These are phyloP conservation scores for Scolopax mira DNA, from an alignment of 2,113 vertebrate genomes.

Conservation along the genomic window DNA sequence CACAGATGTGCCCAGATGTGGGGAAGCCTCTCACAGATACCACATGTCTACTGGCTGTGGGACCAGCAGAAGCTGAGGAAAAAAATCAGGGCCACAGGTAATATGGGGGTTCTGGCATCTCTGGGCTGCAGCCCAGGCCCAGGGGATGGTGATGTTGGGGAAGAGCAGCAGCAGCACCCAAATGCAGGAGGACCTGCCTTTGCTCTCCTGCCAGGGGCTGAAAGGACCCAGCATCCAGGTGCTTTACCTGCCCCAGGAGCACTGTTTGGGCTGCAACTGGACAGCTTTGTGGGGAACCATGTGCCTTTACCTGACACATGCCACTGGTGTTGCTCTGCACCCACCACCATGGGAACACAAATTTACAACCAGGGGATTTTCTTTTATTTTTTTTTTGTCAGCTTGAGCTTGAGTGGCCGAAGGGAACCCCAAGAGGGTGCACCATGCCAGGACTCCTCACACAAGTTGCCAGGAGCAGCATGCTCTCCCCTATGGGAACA, in stretches of 20 bases:
- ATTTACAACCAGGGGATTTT: background rate
- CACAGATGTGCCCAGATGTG: background rate
- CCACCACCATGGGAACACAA: accelerated
- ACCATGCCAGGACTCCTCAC: background rate
- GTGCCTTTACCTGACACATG: background rate
- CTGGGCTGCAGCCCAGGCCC: background rate
- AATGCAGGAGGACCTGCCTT: background rate
- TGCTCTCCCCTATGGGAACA: background rate
- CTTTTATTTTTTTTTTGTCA: background rate
- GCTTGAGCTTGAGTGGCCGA: background rate
- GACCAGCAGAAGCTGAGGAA: background rate
- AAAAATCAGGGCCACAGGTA: background rate
- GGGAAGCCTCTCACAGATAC: background rate
- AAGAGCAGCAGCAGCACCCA: background rate
- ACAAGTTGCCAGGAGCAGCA: background rate
- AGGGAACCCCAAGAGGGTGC: background rate
- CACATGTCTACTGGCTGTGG: accelerated
- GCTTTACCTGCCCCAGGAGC: background rate
- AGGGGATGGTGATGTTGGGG: background rate
- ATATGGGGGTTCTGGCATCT: background rate
- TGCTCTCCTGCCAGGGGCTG: accelerated
- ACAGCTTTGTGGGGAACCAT: too few species aligned
- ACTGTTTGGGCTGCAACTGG: background rate
- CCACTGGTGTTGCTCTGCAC: background rate
- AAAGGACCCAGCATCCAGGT: accelerated